These are phyloP conservation scores for Cathartes aura DNA, from an alignment of 2,113 vertebrate genomes.

Conservation along the genomic window DNA sequence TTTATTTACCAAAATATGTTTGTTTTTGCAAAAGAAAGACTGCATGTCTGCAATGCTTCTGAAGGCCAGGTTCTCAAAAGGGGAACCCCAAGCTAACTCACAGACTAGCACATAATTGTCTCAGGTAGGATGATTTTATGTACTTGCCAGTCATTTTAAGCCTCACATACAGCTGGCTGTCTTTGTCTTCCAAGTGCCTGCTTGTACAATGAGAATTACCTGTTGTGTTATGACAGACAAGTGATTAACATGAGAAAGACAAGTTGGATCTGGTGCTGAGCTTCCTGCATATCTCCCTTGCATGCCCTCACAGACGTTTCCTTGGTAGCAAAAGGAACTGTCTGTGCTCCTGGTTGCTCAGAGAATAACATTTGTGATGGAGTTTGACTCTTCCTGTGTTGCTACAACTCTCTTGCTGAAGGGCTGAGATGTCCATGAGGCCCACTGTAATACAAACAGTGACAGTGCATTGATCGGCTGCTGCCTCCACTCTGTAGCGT, in stretches of 20 bases:
- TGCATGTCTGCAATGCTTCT: neutral
- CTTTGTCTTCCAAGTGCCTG: constrained; percentile 58
- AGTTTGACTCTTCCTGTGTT: neutral
- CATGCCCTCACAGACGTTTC: neutral
- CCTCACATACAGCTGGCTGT: neutral
- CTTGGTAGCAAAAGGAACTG: neutral
- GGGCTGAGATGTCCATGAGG: neutral
- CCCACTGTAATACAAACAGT: neutral
- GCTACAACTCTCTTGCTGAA: neutral
- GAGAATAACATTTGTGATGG: neutral
- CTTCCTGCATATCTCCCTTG: constrained; percentile 3
- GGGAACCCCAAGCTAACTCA: neutral
- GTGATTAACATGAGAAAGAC: constrained; percentile 56
- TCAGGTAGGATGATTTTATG: neutral
- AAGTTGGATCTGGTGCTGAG: constrained; percentile 56
- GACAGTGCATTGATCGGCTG: neutral
- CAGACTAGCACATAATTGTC: neutral
- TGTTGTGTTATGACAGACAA: constrained; percentile 60
- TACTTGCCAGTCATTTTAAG: constrained; percentile 28
- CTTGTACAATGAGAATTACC: constrained; percentile 49
- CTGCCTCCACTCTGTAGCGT: neutral
- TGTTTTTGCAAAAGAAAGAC: neutral
- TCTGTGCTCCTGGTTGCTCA: neutral
- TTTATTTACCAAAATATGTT: neutral
- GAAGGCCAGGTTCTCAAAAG: neutral